A percentile compares a stretch with the other conserved stretches of the same genome.
Conservation (phyloP, 2,888 invertebrate species). For the Calameuta pallipes region DNA sequence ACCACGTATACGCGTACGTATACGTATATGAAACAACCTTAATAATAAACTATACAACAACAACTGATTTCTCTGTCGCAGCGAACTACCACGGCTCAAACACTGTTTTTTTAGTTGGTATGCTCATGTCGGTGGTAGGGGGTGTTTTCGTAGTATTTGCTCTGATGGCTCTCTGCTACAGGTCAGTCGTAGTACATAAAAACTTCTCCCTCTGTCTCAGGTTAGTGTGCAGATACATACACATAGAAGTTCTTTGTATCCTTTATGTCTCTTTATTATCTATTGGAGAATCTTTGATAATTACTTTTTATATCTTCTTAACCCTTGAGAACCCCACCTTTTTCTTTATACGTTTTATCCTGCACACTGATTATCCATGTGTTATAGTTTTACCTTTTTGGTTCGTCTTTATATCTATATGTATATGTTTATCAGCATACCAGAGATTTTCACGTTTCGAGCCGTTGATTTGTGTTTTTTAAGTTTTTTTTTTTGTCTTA, state of each 20-base stretch:
- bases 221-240: slow-evolving; percentile 90
- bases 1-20: not conserved
- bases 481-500: not conserved
- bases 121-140: slow-evolving; percentile 99
- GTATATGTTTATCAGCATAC: not conserved
- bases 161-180: slow-evolving; percentile 99
- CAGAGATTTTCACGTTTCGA: not conserved
- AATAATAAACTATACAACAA: slow-evolving; percentile 8
- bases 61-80: slow-evolving; percentile 67
- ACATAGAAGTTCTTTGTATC: slow-evolving; percentile 54
- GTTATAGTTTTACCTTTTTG: not conserved
- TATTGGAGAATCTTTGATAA: not conserved
- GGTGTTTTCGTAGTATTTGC: slow-evolving; percentile 99
- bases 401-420: slow-evolving; percentile 9
- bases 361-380: not conserved
- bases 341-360: not conserved
- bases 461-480: not conserved
- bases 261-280: slow-evolving; percentile 15
- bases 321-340: not conserved
- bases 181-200: slow-evolving; percentile 99
- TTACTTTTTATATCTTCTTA: not conserved
- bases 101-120: slow-evolving; percentile 97
- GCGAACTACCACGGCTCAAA: slow-evolving; percentile 97
- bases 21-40: slow-evolving; percentile 2
- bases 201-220: slow-evolving; percentile 98